Base-by-base conservation (phyloP, 2,797 vertebrate species). In the Graptemys geographica region DNA sequence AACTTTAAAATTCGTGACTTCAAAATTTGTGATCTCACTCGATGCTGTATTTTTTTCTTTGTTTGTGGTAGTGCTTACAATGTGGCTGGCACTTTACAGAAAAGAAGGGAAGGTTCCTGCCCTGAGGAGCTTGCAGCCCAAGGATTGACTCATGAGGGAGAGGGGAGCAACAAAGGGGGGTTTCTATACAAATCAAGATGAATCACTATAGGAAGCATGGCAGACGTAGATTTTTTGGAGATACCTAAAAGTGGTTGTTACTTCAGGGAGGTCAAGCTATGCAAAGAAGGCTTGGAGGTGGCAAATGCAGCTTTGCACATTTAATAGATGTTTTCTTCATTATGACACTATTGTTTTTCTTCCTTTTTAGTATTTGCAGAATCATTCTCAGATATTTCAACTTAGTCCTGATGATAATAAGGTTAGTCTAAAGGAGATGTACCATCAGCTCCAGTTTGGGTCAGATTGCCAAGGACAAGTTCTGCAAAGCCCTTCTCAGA, bases 341-440 rank as follows among this genome's bases (percentile, higher is more conserved):
- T 81, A 28, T 83, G 33, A 44, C 79, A 53, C 8, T 78, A 7
- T 16, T 37, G 88, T 28, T 55, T 18, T 74, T 95, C 10, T 97
- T 96, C 79, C 57, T 62, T 83, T 97, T 2, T 95, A 99, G 99
- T 99, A 99, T 97, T 97, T 99, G 83, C 98, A 99, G 98, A 98
- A 96, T 89, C 98, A 99, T 96, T 98, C 96, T 41, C 98, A 99
- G 83, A 85, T 98, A 83, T 99, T 99, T 97, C 98, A 98, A 47
- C 96, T 99, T 95, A 98, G 98, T 81, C 97, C 98, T 56, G 98
- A 98, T 79, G 98, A 98, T 56, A 98, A 97, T 76, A 98, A 97
- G 83, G 99, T 99, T 5, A 94, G 98, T 78, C 98, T 99, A 56
- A 98, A 98, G 91, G 97, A 95, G 65, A 90, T 82, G 21, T 96